Conservation (phyloP, 2,113 vertebrate genomes). For the Macrotis lagotis region DNA sequence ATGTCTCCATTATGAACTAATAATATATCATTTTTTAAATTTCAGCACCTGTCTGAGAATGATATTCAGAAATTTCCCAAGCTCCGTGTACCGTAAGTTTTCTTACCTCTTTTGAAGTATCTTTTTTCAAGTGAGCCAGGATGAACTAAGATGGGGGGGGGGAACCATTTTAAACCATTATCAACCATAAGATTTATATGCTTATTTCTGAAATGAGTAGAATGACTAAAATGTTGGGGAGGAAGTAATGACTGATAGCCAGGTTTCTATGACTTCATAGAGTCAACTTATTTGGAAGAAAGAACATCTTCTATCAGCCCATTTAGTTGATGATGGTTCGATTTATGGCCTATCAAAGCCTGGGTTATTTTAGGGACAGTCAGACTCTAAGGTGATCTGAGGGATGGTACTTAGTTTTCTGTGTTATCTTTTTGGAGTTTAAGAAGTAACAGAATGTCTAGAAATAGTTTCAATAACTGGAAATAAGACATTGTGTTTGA, state of each 20-base stretch:
- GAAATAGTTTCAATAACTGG: not conserved
- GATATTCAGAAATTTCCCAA: slow-evolving; percentile 97
- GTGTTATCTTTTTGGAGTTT: not conserved
- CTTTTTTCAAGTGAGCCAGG: not conserved
- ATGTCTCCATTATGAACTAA: not conserved
- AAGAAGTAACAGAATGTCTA: not conserved
- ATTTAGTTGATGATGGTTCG: not conserved
- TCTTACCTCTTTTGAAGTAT: not conserved
- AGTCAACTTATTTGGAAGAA: not conserved
- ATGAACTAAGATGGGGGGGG: not conserved
- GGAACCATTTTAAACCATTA: not conserved
- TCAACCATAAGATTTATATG: not conserved
- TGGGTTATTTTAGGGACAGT: not conserved
- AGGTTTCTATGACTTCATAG: not conserved
- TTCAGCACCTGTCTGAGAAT: slow-evolving; percentile 93
- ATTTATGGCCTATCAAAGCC: not conserved
- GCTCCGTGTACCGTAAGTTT: slow-evolving; percentile 93
- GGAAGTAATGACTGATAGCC: not conserved
- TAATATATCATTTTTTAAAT: slow-evolving; percentile 64
- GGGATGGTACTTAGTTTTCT: not conserved
- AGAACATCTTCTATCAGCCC: not conserved
- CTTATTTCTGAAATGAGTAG: not conserved
- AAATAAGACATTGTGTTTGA: not conserved
- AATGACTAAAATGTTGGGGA: not conserved
- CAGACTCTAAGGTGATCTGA: not conserved